These are phyloP conservation scores for Exocentrus adspersus DNA, from an alignment of 2,888 invertebrate species.

Conservation along the genomic window DNA sequence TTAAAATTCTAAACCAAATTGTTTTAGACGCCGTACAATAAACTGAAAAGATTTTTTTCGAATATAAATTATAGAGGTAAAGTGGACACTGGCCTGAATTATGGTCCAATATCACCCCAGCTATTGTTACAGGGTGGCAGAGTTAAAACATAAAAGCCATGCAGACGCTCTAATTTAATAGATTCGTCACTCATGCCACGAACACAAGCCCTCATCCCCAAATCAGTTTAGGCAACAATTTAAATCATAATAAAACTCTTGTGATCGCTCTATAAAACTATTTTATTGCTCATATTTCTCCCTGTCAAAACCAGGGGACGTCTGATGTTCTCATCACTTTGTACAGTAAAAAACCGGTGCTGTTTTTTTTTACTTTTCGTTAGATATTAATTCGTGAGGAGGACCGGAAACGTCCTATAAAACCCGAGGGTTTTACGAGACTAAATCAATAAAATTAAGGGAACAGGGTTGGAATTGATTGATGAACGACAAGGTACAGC, in stretches of 20 bases:
- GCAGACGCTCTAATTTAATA: background rate
- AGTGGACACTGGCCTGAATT: no score
- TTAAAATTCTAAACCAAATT: no score
- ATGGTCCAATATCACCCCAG: no score
- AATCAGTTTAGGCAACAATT: conserved; percentile 23
- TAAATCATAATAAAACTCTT: conserved; percentile 25
- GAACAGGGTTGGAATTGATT: conserved; percentile 11
- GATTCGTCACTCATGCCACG: conserved; percentile 21
- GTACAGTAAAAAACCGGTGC: conserved; percentile 20
- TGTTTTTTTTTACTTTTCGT: conserved; percentile 8
- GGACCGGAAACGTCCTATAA: conserved; percentile 12
- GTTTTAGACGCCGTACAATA: no score
- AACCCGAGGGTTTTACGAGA: conserved; percentile 6
- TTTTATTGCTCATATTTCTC: conserved; percentile 29
- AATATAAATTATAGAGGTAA: no score
- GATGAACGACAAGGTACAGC: conserved; percentile 7
- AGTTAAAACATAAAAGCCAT: background rate
- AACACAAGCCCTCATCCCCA: conserved; percentile 7
- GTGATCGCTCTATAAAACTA: conserved; percentile 26
- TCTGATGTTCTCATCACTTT: conserved; percentile 25
- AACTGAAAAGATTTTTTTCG: no score
- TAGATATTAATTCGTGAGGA: conserved; percentile 15
- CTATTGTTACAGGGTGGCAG: no score
- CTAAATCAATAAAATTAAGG: conserved; percentile 25
- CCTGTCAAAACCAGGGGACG: conserved; percentile 29